Conservation (phyloP, 2,888 invertebrate species). For the Calameuta idolon region DNA sequence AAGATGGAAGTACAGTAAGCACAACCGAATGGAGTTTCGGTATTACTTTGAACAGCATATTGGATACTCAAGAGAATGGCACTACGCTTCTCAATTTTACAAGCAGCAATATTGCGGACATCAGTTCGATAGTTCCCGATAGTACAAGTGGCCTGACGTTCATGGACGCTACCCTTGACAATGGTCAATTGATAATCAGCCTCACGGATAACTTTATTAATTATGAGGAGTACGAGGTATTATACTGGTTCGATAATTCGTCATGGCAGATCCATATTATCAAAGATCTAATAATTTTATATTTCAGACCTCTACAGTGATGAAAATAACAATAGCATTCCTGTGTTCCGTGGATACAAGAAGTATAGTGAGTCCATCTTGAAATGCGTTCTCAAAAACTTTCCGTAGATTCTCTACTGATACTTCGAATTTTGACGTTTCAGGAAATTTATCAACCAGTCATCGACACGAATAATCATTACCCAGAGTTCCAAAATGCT, state of each 20-base stretch:
- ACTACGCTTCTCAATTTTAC: background rate
- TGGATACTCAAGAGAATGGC: background rate
- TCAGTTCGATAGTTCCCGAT: background rate
- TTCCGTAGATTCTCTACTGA: background rate
- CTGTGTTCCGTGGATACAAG: constrained; percentile 15
- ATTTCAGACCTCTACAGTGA: constrained; percentile 19
- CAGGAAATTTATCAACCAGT: constrained; percentile 31
- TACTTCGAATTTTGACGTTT: constrained; percentile 13
- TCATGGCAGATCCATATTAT: background rate
- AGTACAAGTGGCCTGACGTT: background rate
- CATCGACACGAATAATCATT: constrained; percentile 34
- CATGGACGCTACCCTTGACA: constrained; percentile 4
- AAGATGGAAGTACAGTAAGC: background rate
- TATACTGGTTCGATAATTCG: background rate
- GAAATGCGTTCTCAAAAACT: background rate
- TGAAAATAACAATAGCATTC: constrained; percentile 22
- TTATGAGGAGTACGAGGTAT: constrained; percentile 38
- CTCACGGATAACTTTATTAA: constrained; percentile 32
- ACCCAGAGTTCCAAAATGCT: constrained; percentile 28
- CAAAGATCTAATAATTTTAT: constrained; percentile 5
- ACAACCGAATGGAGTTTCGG: background rate
- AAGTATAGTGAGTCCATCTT: constrained; percentile 20
- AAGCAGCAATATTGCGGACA: background rate
- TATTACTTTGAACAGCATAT: background rate
- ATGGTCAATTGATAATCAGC: constrained; percentile 16